Percentiles rank a stretch among this genome's conserved stretches.
Conservation (phyloP, 1,140 invertebrate genomes). For the Penaeus japonicus region DNA sequence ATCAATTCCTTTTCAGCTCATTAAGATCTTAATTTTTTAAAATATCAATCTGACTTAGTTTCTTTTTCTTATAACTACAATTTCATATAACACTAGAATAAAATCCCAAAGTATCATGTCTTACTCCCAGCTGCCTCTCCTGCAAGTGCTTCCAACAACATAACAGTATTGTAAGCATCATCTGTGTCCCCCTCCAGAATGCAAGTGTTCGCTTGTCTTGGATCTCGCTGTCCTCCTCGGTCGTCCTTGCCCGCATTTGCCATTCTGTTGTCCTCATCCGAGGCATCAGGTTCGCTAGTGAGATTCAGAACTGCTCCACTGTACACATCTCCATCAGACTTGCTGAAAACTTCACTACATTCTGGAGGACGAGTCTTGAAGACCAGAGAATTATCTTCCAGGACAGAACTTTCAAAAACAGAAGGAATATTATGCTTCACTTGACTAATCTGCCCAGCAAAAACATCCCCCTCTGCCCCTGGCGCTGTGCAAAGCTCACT, state of each 20-base stretch:
- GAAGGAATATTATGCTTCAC: constrained; percentile 21
- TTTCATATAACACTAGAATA: too few relatives aligned
- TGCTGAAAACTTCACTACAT: constrained; percentile 24
- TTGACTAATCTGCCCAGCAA: constrained; percentile 24
- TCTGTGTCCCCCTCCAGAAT: constrained; percentile 23
- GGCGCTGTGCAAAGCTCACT: constrained; percentile 35
- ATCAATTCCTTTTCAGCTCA: too few relatives aligned
- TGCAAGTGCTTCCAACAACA: constrained; percentile 34
- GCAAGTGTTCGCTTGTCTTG: background rate
- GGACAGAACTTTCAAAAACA: constrained; percentile 37
- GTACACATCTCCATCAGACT: constrained; percentile 28
- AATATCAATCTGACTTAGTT: too few relatives aligned
- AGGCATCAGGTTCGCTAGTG: background rate
- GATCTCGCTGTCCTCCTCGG: background rate
- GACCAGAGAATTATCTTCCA: constrained; percentile 8
- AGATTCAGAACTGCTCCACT: background rate
- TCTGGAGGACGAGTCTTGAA: constrained; percentile 23
- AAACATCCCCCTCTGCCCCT: constrained; percentile 29
- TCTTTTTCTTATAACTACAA: too few relatives aligned
- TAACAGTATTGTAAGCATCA: constrained; percentile 35
- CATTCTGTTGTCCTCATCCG: background rate
- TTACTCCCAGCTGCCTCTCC: constrained; percentile 14
- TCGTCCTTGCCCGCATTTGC: background rate
- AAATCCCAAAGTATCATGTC: background rate
- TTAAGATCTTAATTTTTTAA: too few relatives aligned